Percentiles rank a stretch among this genome's conserved stretches.
phyloP scores from a whole-genome alignment of 2,113 vertebrate species.

The Zosterops lateralis region DNA sequence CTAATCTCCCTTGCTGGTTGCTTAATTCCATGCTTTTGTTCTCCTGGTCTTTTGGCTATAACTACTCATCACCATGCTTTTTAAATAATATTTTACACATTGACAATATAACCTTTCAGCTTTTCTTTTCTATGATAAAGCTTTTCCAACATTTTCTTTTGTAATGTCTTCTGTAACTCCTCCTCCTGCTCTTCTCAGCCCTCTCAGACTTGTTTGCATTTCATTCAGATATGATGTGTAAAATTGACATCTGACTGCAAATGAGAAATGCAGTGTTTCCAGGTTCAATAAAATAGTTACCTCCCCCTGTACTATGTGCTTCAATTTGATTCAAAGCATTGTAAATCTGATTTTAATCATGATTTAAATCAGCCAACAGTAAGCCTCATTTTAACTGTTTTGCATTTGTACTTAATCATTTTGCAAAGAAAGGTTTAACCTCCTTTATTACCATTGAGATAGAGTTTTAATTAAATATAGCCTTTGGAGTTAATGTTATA shows the following conservation, averaged over 20 bases:
- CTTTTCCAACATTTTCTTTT: background rate
- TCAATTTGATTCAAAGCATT: background rate
- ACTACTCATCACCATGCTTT: background rate
- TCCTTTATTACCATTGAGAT: constrained; percentile 59
- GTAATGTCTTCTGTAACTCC: background rate
- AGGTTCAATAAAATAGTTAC: background rate
- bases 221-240: background rate
- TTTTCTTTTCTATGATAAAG: background rate
- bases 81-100: background rate
- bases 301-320: background rate
- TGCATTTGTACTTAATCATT: constrained; percentile 65
- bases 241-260: background rate
- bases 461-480: constrained; percentile 65
- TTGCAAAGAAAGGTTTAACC: constrained; percentile 67
- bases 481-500: constrained; percentile 39
- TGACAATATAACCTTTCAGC: background rate
- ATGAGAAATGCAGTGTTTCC: background rate
- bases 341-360: constrained; percentile 55
- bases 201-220: background rate
- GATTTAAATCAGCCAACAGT: constrained; percentile 40
- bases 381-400: constrained; percentile 51
- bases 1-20: background rate
- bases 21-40: background rate
- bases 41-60: background rate
- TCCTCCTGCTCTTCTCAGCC: background rate